Conservation (phyloP, 1,140 invertebrate species). For the Drosophila eugracilis region DNA sequence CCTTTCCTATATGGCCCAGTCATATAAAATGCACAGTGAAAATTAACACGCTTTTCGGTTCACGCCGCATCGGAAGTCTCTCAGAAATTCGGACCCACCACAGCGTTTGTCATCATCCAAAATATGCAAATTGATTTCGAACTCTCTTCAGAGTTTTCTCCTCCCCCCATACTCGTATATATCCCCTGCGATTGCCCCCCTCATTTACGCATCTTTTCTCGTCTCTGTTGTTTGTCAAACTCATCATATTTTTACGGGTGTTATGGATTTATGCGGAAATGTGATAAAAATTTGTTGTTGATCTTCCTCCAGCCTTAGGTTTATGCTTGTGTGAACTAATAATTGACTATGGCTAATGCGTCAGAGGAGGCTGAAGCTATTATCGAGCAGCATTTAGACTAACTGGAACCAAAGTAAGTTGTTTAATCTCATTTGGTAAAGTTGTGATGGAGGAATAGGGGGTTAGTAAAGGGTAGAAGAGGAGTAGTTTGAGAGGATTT, state of each 20-base stretch:
- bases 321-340: conserved; percentile 77
- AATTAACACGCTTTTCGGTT: conserved; percentile 83
- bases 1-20: conserved; percentile 31
- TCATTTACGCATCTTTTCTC: conserved; percentile 42
- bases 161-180: conserved; percentile 12
- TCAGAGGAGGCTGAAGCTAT: conserved; percentile 12
- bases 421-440: conserved; percentile 15
- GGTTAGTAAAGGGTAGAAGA: background rate
- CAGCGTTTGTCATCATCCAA: conserved; percentile 72
- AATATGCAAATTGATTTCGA: conserved; percentile 72
- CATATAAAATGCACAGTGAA: conserved; percentile 80
- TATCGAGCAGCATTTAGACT: conserved; percentile 14
- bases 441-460: too few relatives aligned
- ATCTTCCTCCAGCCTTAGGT: conserved; percentile 4
- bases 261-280: conserved; percentile 77
- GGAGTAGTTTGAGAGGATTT: background rate
- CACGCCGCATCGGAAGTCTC: conserved; percentile 65
- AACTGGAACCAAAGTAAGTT: conserved; percentile 33
- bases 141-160: conserved; percentile 7
- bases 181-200: conserved; percentile 41
- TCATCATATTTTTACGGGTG: conserved; percentile 75
- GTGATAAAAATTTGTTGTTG: conserved; percentile 60
- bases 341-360: conserved; percentile 64
- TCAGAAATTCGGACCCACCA: conserved; percentile 58
- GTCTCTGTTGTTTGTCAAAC: conserved; percentile 69